Base-by-base conservation (phyloP, 2,797 vertebrate genomes). In the Sebastes hubbsi region DNA sequence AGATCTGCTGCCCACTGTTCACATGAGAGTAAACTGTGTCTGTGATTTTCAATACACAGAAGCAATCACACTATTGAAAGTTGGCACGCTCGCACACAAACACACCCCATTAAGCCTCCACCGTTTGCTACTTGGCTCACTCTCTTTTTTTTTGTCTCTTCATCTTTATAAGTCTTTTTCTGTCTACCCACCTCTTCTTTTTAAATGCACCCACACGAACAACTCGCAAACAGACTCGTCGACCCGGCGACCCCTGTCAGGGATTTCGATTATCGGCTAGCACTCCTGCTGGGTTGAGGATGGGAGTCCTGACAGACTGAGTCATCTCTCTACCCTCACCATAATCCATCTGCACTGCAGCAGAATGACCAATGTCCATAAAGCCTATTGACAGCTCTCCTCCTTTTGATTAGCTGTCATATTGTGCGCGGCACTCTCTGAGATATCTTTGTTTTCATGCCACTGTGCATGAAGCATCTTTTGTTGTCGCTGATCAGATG, bases 221-320 rank as follows among this genome's bases (percentile, higher is more conserved):
- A 49, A 67, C 83, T 59, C 79, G 83, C 85, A 90, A 85, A 89
- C 86, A 75, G 72, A 36, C 84, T 80, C 24, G 25, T 86, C 79
- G 87, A 84, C 90, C 87, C 70, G 6, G 4, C 70, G 85, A 91
- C 91, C 85, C 69, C 87, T 80, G 70, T 77, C 76, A 87, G 87
- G 84, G 90, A 88, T 89, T 93, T 91, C 67, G 86, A 94, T 94
- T 93, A 92, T 92, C 67, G 65, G 71, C 80, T 78, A 4, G 71
- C 68, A 3, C 82, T 91, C 88, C 90, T 80, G 86, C 89, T 90
- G 90, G 61, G 86, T 30, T 88, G 88, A 80, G 90, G 87, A 91
- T 90, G 81, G 79, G 86, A 87, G 78, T 86, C 71, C 77, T 88
- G 85, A 87, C 86, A 75, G 75, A 62, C 83, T 80, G 90, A 88